Percentiles rank a stretch among this genome's conserved stretches.
Conservation (phyloP, 1,140 invertebrate species). For the Drosophila tristis region DNA sequence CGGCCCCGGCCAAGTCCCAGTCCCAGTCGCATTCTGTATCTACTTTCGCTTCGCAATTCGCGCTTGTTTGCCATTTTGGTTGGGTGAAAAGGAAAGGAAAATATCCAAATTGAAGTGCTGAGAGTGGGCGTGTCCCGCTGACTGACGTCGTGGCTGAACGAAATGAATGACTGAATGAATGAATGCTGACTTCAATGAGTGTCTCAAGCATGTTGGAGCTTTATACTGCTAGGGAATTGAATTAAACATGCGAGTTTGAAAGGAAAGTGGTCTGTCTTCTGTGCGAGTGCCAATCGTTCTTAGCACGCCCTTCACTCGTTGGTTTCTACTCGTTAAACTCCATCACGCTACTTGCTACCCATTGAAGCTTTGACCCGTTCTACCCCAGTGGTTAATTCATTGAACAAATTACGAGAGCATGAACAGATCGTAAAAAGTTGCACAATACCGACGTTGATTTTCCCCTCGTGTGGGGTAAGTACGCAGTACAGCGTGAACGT, state of each 20-base stretch:
- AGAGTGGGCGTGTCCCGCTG: conserved; percentile 24
- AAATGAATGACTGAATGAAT: conserved; percentile 8
- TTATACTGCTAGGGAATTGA: conserved; percentile 43
- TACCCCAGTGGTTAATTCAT: conserved; percentile 1
- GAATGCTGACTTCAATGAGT: conserved; percentile 41
- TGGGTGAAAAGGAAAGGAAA: conserved; percentile 18
- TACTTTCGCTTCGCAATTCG: conserved; percentile 27
- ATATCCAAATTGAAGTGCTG: conserved; percentile 18
- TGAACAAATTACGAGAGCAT: neutral
- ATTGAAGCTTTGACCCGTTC: neutral
- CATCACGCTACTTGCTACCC: neutral
- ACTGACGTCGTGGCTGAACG: conserved; percentile 13
- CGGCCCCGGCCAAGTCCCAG: neutral
- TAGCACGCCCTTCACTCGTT: too few species aligned
- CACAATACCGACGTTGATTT: conserved; percentile 17
- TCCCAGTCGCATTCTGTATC: conserved; percentile 16
- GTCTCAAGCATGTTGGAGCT: conserved; percentile 25
- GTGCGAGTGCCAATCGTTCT: neutral
- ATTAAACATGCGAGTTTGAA: conserved; percentile 39
- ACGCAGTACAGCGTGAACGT: conserved; percentile 68
- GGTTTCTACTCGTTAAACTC: neutral
- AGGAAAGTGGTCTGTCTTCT: neutral
- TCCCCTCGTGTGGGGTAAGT: neutral
- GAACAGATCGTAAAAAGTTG: neutral
- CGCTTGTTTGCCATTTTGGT: conserved; percentile 61